These are phyloP conservation scores for Drosophila melanosoma DNA, from an alignment of 2,888 invertebrate species.

Conservation along the genomic window DNA sequence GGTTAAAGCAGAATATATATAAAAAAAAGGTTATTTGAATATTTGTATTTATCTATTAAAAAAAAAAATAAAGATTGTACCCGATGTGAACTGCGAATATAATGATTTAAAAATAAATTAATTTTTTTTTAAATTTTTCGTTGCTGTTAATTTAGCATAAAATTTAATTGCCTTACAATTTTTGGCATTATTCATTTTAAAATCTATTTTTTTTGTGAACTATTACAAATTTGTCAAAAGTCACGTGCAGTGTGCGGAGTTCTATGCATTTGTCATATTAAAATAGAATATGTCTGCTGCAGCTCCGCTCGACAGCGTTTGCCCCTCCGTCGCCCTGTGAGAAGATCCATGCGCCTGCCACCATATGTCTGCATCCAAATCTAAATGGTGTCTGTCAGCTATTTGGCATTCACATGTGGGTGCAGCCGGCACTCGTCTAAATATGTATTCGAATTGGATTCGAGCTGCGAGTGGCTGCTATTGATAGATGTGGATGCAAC, in stretches of 20 bases:
- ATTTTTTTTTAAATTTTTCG: no score
- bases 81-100: not conserved
- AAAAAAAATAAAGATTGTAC: not conserved
- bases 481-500: constrained; percentile 68
- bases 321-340: constrained; percentile 3
- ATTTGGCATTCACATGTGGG: constrained; percentile 35
- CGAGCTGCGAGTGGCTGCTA: constrained; percentile 50
- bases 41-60: not conserved
- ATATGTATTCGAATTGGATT: not conserved
- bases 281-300: constrained; percentile 51
- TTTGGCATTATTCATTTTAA: not conserved
- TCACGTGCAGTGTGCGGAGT: constrained; percentile 62
- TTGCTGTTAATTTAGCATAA: not conserved
- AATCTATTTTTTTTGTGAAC: not conserved
- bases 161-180: not conserved
- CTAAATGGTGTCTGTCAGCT: constrained; percentile 52
- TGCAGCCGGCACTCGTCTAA: constrained; percentile 20
- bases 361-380: constrained; percentile 37
- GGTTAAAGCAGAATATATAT: not conserved
- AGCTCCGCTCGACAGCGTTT: not conserved
- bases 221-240: constrained; percentile 47
- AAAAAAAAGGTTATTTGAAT: accelerated
- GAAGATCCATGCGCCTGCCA: constrained; percentile 28
- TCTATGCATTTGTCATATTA: constrained; percentile 55
- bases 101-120: not conserved